Base-by-base conservation (phyloP, 2,113 vertebrate genomes). In the Chunga burmeisteri region DNA sequence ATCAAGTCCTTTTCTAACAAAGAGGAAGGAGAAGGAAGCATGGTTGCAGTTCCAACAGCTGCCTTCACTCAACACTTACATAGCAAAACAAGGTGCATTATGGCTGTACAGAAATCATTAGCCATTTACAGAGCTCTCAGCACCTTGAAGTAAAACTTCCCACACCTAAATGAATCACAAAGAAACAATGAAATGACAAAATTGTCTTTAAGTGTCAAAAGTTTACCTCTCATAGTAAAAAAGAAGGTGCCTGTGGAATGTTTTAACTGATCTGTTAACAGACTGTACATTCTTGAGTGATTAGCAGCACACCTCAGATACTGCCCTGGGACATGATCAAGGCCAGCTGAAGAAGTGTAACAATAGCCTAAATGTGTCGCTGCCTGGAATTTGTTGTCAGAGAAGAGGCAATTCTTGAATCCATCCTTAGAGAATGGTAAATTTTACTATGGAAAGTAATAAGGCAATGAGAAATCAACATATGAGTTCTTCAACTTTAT, bases 131-230 rank as follows among this genome's bases (percentile, higher is more conserved):
- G 86, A 89, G 49, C 80, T 67, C 80, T 81, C 68, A 84, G 68
- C 38, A 85, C 56, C 71, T 85, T 66, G 67, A 32, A 77, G 78
- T 42, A 72, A 72, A 80, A 72, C 49, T 82, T 91, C 84, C 66
- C 78, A 72, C 93, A 87, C 94, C 46, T 91, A 20, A 78, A 3
- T 94, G 94, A 95, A 94, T 97, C 91, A 95, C 66, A 85, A 38
- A 80, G 81, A 87, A 89, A 95, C 27, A 62, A 90, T 94, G 94
- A 97, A 97, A 94, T n/a, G 83, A 77, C 58, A 95, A 38, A 94
- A 96, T 50, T 90, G 46, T 96, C 71, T 66, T 44, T 2, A 77
- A 87, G 96, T 95, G 87, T 87, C 93, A 95, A 79, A 96, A 90
- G 91, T 96, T 95, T 84, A 93, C 29, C 46, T 89, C 22, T 73